Base-by-base conservation (phyloP, 2,113 vertebrate genomes). In the Daphoenositta chrysoptera region DNA sequence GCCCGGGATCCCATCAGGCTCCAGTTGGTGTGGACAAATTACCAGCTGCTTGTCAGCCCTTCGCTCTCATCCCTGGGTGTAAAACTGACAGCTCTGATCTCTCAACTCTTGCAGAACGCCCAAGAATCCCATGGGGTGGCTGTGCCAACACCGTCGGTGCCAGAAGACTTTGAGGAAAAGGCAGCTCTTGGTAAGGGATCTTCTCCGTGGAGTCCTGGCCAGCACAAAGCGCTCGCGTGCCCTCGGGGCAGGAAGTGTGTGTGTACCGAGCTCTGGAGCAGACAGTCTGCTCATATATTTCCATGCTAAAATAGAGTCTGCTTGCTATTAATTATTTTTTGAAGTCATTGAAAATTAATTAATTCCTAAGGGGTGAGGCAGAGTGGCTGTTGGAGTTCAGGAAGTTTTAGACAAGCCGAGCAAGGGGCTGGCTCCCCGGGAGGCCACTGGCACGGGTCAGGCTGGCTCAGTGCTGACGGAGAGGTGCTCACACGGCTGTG, bases 51-150 rank as follows among this genome's bases (percentile, higher is more conserved):
- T 57, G 53, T 58, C 79, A 37, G 84, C 9, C 2, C 79, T 86
- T 23, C 11, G 42, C 50, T 23, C 39, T 39, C 20, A 13, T 45
- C 56, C 33, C 35, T 31, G 72, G n/a, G 33, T 0, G 0, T 44
- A 7, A 44, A 72, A 42, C 92, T 93, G 63, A 90, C 73, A 33
- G 39, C 93, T 87, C 21, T 4, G 3, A 39, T 20, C 85, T 73
- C 83, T 83, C 45, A 7, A 44, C 71, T 58, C 6, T 86, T 96
- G 71, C 96, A 98, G 98, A 98, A 96, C 30, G 97, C 97, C 56
- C 98, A 98, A 35, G 98, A 98, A 65, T 96, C 96, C 63, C 98
- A 98, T 4, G 98, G 97, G 18, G 97, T 98, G 84, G 98, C 98
- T 47, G 98, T 98, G 63, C 98, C 98, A 56, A 98, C 98, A 0